Percentiles rank a stretch among this genome's conserved stretches.
Evolutionary conservation across 2,113 vertebrate genomes (phyloP).

Genomic region (Python bivittatus): DNA sequence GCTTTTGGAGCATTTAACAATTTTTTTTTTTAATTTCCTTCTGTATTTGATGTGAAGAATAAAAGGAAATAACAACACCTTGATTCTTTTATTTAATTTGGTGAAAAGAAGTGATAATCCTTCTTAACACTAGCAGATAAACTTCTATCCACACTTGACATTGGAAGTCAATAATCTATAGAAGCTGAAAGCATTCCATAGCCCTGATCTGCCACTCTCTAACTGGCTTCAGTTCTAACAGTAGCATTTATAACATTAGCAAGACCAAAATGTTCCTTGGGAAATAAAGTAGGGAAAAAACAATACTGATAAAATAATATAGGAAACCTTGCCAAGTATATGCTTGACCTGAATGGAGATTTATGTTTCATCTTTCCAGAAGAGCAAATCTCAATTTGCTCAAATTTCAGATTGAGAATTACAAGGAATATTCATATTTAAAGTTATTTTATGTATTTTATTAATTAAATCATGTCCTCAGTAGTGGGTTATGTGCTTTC

Average conservation of each 20-base stretch:
- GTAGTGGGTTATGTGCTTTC: neutral
- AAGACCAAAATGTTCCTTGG: neutral
- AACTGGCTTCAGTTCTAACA: conserved; percentile 45
- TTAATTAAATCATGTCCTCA: neutral
- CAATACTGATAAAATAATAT: neutral
- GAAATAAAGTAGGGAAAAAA: neutral
- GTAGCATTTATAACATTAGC: conserved; percentile 44
- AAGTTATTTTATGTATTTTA: neutral
- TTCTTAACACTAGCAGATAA: conserved; percentile 53
- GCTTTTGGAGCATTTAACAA: conserved; percentile 61
- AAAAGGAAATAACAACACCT: conserved; percentile 25
- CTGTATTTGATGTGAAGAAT: conserved; percentile 51
- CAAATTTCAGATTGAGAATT: neutral
- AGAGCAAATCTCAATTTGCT: neutral
- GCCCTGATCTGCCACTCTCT: conserved; percentile 46
- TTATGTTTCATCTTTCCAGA: neutral
- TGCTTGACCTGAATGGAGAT: neutral
- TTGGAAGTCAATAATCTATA: conserved; percentile 42
- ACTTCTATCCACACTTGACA: conserved; percentile 50
- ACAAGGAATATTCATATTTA: neutral
- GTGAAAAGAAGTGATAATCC: conserved; percentile 56
- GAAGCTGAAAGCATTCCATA: conserved; percentile 46
- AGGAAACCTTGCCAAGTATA: neutral
- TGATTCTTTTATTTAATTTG: conserved; percentile 24
- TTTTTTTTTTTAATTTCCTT: conserved; percentile 40